A percentile compares a stretch with the other conserved stretches of the same genome.
These are phyloP conservation scores for Porites lobata DNA, from an alignment of 92 coral and sea anemone genomes.

Conservation along the genomic window DNA sequence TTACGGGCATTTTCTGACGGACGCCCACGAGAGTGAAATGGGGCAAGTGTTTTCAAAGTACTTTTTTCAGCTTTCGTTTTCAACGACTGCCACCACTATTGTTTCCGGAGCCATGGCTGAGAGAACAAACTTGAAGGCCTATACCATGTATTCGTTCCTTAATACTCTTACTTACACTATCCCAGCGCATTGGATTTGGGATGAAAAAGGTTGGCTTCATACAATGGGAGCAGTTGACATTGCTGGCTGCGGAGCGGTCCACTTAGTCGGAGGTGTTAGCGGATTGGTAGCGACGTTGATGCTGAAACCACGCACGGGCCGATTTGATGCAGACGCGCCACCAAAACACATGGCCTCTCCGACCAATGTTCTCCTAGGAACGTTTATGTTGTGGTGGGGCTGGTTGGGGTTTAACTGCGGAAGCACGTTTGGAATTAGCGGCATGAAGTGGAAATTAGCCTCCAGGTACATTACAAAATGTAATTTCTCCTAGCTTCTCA, in stretches of 20 bases:
- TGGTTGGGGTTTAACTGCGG: conserved; percentile 99
- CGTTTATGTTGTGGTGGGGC: conserved; percentile 99
- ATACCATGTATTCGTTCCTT: conserved; percentile 80
- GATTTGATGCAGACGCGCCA: conserved; percentile 58
- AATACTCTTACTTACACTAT: conserved; percentile 87
- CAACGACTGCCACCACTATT: conserved; percentile 95
- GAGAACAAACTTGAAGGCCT: conserved; percentile 84
- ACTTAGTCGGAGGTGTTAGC: conserved; percentile 88
- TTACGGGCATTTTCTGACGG: conserved; percentile 82
- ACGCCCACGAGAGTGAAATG: conserved; percentile 74
- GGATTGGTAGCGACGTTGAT: conserved; percentile 86
- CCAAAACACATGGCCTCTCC: conserved; percentile 92
- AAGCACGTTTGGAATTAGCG: conserved; percentile 96
- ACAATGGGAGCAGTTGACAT: conserved; percentile 87
- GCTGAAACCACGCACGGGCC: conserved; percentile 82
- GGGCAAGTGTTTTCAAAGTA: conserved; percentile 82
- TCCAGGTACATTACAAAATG: conserved; percentile 69
- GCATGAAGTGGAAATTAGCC: conserved; percentile 95
- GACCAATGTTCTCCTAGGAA: conserved; percentile 92
- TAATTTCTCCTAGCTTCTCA: neutral
- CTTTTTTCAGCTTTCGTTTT: conserved; percentile 89
- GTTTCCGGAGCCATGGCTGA: conserved; percentile 98
- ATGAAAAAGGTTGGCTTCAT: conserved; percentile 76
- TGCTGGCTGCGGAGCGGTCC: conserved; percentile 89
- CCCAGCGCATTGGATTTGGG: conserved; percentile 99